phyloP scores from a whole-genome alignment of 2,113 vertebrate species.

The Crotalus viridis region DNA sequence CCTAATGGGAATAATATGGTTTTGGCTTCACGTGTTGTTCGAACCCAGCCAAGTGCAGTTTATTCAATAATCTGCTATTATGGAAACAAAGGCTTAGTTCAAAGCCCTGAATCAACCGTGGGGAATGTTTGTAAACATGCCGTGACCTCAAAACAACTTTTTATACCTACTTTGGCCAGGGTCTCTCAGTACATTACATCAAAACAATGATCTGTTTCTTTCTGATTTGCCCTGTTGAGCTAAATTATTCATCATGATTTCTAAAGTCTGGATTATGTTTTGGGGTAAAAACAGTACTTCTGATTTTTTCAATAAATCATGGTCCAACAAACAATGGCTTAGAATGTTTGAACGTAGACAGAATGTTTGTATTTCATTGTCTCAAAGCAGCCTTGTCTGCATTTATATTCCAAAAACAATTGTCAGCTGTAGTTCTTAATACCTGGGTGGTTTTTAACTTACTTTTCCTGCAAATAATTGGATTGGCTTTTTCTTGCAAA shows the following conservation, averaged over 20 bases:
- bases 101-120: neutral
- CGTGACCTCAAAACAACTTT: neutral
- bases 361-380: neutral
- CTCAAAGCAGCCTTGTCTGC: neutral
- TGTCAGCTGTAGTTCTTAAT: neutral
- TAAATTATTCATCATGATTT: neutral
- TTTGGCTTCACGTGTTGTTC: neutral
- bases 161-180: neutral
- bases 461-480: neutral
- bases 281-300: neutral
- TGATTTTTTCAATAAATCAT: neutral
- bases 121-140: neutral
- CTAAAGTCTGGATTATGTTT: neutral
- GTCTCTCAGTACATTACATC: neutral
- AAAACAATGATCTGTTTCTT: neutral
- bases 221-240: neutral
- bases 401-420: neutral
- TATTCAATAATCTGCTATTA: neutral
- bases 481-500: neutral
- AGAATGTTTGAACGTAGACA: neutral
- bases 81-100: neutral
- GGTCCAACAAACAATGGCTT: neutral
- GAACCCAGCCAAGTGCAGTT: neutral
- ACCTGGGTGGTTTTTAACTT: neutral
- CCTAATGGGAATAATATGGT: neutral